phyloP scores from a whole-genome alignment of 92 coral and sea anemone genomes.

The Metridium senile region DNA sequence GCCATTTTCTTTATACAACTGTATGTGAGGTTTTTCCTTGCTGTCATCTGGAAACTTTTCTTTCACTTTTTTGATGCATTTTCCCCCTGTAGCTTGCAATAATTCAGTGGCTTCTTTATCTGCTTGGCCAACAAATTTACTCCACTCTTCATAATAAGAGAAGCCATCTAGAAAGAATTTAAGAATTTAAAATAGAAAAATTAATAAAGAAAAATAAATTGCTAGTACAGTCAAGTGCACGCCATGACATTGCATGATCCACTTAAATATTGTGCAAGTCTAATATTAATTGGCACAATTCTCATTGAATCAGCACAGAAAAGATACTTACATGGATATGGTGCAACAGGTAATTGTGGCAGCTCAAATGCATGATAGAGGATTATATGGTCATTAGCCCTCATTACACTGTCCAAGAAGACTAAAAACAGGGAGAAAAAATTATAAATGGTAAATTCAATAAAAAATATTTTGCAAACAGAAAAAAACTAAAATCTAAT shows the following conservation, averaged over 20 bases:
- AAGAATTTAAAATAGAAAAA: not conserved
- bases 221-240: not conserved
- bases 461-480: too few relatives aligned
- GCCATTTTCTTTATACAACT: slow-evolving; percentile 69
- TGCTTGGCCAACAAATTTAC: slow-evolving; percentile 15
- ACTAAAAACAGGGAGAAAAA: slow-evolving; percentile 21
- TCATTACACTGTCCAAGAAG: slow-evolving; percentile 39
- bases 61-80: slow-evolving; percentile 15
- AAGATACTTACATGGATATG: slow-evolving; percentile 87
- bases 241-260: too few relatives aligned
- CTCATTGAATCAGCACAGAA: too few relatives aligned
- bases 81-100: slow-evolving; percentile 26
- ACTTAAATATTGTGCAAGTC: not conserved
- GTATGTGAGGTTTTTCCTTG: slow-evolving; percentile 33
- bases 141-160: slow-evolving; percentile 52
- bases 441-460: not conserved
- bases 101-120: slow-evolving; percentile 37
- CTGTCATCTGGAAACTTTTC: not conserved
- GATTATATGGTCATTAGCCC: slow-evolving; percentile 53
- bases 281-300: not conserved
- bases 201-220: not conserved
- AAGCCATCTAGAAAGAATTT: slow-evolving; percentile 50
- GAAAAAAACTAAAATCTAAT: too few relatives aligned
- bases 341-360: slow-evolving; percentile 85
- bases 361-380: slow-evolving; percentile 79